Evolutionary conservation across 2,797 vertebrate species (phyloP).

Genomic region (Muraenolepis orangiensis): DNA sequence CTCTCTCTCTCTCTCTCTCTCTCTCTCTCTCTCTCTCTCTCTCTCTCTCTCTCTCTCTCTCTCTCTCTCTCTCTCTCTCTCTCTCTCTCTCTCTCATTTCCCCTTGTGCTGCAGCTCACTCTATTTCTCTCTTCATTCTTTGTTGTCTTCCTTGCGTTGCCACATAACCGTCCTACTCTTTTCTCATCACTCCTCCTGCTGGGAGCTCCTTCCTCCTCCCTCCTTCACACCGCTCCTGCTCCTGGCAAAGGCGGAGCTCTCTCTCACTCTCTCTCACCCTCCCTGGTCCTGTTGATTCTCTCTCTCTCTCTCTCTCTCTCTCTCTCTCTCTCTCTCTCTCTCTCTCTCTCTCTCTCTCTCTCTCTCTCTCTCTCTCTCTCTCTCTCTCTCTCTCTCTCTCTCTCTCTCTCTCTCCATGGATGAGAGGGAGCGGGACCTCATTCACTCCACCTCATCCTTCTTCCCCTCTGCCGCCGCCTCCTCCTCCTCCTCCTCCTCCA

Average conservation of each 20-base stretch:
- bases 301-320: slow-evolving; percentile 16
- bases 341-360: slow-evolving; percentile 27
- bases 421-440: not conserved
- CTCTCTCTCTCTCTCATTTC: slow-evolving; percentile 17
- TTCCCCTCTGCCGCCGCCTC: slow-evolving; percentile 41
- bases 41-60: slow-evolving; percentile 17
- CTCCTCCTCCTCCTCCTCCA: slow-evolving; percentile 12
- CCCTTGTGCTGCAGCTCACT: slow-evolving; percentile 6
- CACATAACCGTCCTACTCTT: slow-evolving; percentile 31
- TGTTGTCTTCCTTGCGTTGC: slow-evolving; percentile 37
- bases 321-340: not conserved
- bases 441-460: not conserved
- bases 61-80: slow-evolving; percentile 14
- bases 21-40: slow-evolving; percentile 21
- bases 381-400: slow-evolving; percentile 31
- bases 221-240: slow-evolving; percentile 44
- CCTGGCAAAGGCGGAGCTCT: slow-evolving; percentile 15
- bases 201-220: slow-evolving; percentile 29
- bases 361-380: slow-evolving; percentile 43
- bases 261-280: slow-evolving; percentile 9
- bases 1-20: slow-evolving; percentile 16
- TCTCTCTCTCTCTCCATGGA: slow-evolving; percentile 41
- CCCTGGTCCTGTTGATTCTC: slow-evolving; percentile 11
- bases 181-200: slow-evolving; percentile 26
- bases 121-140: slow-evolving; percentile 31